Conservation (phyloP, 2,888 invertebrate species). For the Aspidiotus rigidus region DNA sequence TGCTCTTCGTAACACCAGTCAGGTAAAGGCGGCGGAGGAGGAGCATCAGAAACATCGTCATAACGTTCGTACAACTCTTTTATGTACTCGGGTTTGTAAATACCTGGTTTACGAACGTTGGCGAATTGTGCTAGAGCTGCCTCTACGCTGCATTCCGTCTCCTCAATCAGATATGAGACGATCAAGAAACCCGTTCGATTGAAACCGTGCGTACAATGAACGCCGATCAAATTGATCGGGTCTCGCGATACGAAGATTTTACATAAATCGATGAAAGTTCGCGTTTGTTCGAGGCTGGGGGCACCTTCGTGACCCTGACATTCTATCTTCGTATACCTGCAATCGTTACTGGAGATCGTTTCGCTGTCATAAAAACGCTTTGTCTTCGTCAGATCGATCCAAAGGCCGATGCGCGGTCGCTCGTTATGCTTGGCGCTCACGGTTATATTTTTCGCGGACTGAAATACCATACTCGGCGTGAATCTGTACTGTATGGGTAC, state of each 20-base stretch:
- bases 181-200: conserved; percentile 96
- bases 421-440: conserved; percentile 57
- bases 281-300: conserved; percentile 75
- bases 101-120: conserved; percentile 75
- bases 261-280: conserved; percentile 71
- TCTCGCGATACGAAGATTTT: conserved; percentile 66
- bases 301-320: conserved; percentile 90
- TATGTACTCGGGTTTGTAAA: conserved; percentile 95
- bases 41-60: conserved; percentile 55
- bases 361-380: conserved; percentile 78
- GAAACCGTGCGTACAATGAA: conserved; percentile 97
- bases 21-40: conserved; percentile 55
- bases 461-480: conserved; percentile 77
- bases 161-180: conserved; percentile 79
- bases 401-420: conserved; percentile 68
- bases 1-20: conserved; percentile 67
- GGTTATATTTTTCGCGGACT: conserved; percentile 58
- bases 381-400: conserved; percentile 96
- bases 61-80: conserved; percentile 73
- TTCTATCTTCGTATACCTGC: conserved; percentile 77
- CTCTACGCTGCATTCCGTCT: conserved; percentile 71
- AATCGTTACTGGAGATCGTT: conserved; percentile 64
- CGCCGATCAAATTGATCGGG: conserved; percentile 61
- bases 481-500: conserved; percentile 78
- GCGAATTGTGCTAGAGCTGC: conserved; percentile 72